A percentile compares a stretch with the other conserved stretches of the same genome.
Conservation (phyloP, 2,888 invertebrate genomes). For the Raillietiella orientalis region DNA sequence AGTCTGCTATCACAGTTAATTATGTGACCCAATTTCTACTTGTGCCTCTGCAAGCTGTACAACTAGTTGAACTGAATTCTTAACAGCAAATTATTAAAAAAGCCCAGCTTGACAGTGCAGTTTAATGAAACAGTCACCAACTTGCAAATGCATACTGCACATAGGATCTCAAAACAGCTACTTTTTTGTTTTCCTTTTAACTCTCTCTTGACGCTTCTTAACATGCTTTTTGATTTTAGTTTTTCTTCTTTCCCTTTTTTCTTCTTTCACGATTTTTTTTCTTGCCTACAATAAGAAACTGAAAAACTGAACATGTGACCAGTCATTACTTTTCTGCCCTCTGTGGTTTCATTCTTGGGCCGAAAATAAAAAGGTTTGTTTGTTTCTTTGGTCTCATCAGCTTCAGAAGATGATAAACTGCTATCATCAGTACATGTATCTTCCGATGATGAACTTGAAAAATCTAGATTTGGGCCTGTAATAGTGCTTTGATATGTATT, state of each 20-base stretch:
- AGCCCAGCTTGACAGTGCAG: no score
- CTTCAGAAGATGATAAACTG: no score
- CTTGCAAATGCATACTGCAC: no score
- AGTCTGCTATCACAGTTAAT: no score
- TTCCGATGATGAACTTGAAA: constrained; percentile 4
- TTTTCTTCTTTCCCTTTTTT: constrained; percentile 57
- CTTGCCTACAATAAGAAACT: constrained; percentile 19
- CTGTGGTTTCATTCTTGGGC: constrained; percentile 3
- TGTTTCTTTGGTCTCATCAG: no score
- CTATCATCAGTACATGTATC: no score
- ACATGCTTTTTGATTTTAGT: constrained; percentile 69
- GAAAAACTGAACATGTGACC: constrained; percentile 4
- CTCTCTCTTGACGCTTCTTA: constrained; percentile 55
- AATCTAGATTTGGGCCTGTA: background rate
- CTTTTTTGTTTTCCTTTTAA: constrained; percentile 12
- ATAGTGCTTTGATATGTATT: background rate
- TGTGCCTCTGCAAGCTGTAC: no score
- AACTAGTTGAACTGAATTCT: no score
- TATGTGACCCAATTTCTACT: no score
- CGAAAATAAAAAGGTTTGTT: constrained; percentile 4
- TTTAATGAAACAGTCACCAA: no score
- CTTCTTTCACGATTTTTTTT: constrained; percentile 60
- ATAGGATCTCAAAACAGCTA: no score
- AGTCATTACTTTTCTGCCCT: background rate
- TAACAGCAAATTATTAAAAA: no score